Percentiles rank a stretch among this genome's conserved stretches.
Evolutionary conservation across 2,797 vertebrate genomes (phyloP).

Genomic region (Hippopotamyrus pictus): DNA sequence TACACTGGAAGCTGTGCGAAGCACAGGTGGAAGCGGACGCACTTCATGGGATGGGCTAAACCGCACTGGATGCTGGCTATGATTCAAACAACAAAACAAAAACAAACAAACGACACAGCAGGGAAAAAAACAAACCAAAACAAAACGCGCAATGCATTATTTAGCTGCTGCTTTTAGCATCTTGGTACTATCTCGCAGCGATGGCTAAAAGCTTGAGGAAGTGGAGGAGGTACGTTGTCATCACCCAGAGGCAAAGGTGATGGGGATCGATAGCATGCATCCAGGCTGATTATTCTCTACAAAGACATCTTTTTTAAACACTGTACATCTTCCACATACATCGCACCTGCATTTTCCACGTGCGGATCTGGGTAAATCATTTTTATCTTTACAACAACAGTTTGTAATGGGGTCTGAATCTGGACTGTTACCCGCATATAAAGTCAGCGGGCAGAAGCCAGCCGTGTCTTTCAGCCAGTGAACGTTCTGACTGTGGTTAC

Average conservation of each 20-base stretch:
- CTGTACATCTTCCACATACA: neutral
- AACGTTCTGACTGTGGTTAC: neutral
- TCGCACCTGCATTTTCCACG: neutral
- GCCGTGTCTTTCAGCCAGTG: neutral
- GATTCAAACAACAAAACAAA: neutral
- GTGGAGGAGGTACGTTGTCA: constrained; percentile 31
- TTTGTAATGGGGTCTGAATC: neutral
- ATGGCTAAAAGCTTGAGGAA: constrained; percentile 32
- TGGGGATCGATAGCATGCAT: constrained; percentile 41
- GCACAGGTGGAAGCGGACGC: neutral
- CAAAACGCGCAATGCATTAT: constrained; percentile 28
- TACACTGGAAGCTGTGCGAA: neutral
- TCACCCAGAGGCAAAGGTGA: constrained; percentile 39
- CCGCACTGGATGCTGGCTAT: neutral
- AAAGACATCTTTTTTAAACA: constrained; percentile 10
- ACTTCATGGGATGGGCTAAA: neutral
- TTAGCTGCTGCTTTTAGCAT: constrained; percentile 29
- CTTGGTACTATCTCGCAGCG: constrained; percentile 29
- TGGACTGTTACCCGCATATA: neutral
- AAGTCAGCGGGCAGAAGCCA: neutral
- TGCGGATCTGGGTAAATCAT: neutral
- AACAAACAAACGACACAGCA: neutral
- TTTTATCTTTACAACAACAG: neutral
- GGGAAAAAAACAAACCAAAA: constrained; percentile 3
- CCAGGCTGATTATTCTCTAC: constrained; percentile 24